Evolutionary conservation across 2,888 invertebrate genomes (phyloP), one percentile per base, ranked within the genome.

Genomic region (Tromatobia lineatoria): DNA sequence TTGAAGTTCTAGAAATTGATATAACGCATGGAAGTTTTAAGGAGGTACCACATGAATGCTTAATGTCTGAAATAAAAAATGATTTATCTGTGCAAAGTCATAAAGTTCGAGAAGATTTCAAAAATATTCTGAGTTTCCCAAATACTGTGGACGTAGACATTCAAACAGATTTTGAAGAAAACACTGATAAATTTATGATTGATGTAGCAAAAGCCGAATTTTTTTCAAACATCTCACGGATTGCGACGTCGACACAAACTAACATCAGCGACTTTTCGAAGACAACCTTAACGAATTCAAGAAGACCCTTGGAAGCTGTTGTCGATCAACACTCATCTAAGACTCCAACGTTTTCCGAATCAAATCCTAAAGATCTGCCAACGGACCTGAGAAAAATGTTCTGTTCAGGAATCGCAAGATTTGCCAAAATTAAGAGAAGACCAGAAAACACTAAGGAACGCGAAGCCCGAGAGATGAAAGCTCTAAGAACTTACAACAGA

Each of bases 401-500:
- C 8, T 18, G 20, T 10, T 29, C 47, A 0, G 52, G 20, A 38
- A 50, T 64, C 8, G n/a, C 29, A 38, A 77, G 47, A 11, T 71
- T 71, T 10, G 34, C 71, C 6, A 76, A 42, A 69, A 52, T 20
- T 8, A 57, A 50, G 38, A 76, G 67, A 10, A 67, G 7, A 0
- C 13, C 3, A 38, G 77, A 86, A 45, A 83, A 52, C 7, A 7
- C 25, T 0, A 77, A 76, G 38, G 86, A 89, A 6, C 82, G 80
- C 7, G 86, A 88, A 59, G 83, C 86, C 8, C 79, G 77, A 10
- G 88, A 89, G 13, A 82, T 90, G 83, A 84, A 82, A 45, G 89
- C 89, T 23, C 76, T 90, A 20, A 88, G 77, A 73, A 85, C 83
- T 18, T 90, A 89, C 75, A 91, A 91, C 66, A 85, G 85, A 52